A percentile compares a stretch with the other conserved stretches of the same genome.
These are phyloP conservation scores for Ricordea florida DNA, from an alignment of 92 coral and sea anemone species.

Conservation along the genomic window DNA sequence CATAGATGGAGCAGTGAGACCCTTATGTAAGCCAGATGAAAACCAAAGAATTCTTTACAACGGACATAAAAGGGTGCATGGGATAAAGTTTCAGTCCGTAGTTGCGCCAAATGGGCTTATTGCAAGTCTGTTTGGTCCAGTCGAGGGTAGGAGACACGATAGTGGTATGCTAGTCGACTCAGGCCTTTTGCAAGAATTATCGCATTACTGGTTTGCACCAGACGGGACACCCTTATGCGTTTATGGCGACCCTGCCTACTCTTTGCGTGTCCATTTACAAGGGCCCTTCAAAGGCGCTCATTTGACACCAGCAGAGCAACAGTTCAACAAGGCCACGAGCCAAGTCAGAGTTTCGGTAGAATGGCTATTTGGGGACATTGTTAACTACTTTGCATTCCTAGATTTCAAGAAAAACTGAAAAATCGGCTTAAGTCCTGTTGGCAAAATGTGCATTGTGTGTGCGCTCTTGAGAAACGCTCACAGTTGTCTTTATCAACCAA, in stretches of 20 bases:
- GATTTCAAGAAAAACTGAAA: constrained; percentile 11
- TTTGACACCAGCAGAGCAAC: too few relatives aligned
- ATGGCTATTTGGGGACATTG: constrained; percentile 11
- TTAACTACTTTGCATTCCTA: constrained; percentile 9
- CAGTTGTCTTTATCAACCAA: constrained; percentile 22
- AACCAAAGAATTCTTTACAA: too few relatives aligned
- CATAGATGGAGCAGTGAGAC: too few relatives aligned
- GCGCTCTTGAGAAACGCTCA: constrained; percentile 12
- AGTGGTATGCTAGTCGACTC: constrained; percentile 3
- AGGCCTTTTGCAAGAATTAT: constrained; percentile 13
- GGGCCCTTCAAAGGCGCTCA: too few relatives aligned
- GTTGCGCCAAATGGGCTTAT: background rate
- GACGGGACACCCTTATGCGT: constrained; percentile 17
- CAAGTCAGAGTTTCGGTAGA: background rate
- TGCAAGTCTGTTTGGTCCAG: too few relatives aligned
- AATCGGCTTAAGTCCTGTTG: constrained; percentile 9
- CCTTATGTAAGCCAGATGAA: too few relatives aligned
- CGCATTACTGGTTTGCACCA: constrained; percentile 14
- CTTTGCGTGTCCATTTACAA: constrained; percentile 3
- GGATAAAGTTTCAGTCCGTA: too few relatives aligned
- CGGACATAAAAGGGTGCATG: too few relatives aligned
- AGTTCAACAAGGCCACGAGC: constrained; percentile 28
- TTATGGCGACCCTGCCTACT: constrained; percentile 30
- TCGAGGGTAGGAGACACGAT: constrained; percentile 33
- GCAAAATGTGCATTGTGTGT: constrained; percentile 11